Evolutionary conservation across 2,113 vertebrate species (phyloP).

Genomic region (Apteryx mantelli): DNA sequence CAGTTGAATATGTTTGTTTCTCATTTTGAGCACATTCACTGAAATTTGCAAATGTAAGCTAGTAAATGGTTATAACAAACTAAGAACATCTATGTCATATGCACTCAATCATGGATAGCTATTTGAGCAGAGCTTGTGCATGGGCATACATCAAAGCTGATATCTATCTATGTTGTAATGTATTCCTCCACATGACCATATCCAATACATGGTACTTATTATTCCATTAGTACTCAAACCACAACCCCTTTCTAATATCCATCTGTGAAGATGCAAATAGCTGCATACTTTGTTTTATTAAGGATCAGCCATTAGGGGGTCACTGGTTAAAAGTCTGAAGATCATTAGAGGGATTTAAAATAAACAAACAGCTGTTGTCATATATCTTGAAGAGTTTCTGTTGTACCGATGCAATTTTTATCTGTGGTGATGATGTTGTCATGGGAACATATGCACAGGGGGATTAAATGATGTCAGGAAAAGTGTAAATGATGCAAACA

Average conservation of each 20-base stretch:
- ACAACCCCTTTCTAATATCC: constrained; percentile 40
- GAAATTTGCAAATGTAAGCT: constrained; percentile 58
- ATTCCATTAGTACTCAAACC: constrained; percentile 63
- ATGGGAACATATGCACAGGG: constrained; percentile 66
- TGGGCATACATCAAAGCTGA: constrained; percentile 60
- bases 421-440: constrained; percentile 68
- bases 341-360: constrained; percentile 43
- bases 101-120: constrained; percentile 31
- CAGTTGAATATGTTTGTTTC: constrained; percentile 56
- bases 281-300: constrained; percentile 46
- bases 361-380: constrained; percentile 69
- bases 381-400: constrained; percentile 65
- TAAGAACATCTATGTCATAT: neutral
- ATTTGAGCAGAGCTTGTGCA: constrained; percentile 39
- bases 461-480: constrained; percentile 72
- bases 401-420: constrained; percentile 57
- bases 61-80: constrained; percentile 39
- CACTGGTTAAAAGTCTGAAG: constrained; percentile 57
- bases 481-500: constrained; percentile 73
- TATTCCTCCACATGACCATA: constrained; percentile 64
- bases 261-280: constrained; percentile 45
- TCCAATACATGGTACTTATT: constrained; percentile 50
- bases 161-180: constrained; percentile 52
- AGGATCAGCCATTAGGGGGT: constrained; percentile 40
- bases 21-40: constrained; percentile 50